A percentile compares a stretch with the other conserved stretches of the same genome.
Evolutionary conservation across 2,888 invertebrate species (phyloP).

Genomic region (Osmoderma eremita): DNA sequence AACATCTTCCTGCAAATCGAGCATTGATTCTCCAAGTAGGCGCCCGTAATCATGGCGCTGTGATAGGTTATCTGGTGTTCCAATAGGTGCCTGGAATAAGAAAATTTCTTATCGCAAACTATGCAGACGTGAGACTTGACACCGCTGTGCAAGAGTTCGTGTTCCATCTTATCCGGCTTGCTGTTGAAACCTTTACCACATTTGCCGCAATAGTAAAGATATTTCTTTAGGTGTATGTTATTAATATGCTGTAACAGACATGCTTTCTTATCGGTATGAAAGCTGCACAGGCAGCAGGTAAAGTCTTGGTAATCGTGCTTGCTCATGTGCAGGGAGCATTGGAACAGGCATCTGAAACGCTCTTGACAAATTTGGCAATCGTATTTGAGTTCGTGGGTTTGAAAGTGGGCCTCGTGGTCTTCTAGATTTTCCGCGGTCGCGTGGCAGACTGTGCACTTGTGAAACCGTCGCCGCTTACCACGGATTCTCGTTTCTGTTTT

Average conservation of each 20-base stretch:
- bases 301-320: slow-evolving; percentile 50
- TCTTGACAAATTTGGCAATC: slow-evolving; percentile 45
- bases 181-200: slow-evolving; percentile 66
- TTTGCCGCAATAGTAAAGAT: slow-evolving; percentile 62
- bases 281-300: slow-evolving; percentile 39
- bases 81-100: slow-evolving; percentile 53
- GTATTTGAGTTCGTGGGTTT: slow-evolving; percentile 46
- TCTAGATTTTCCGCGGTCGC: slow-evolving; percentile 43
- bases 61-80: slow-evolving; percentile 55
- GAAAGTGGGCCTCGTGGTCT: slow-evolving; percentile 46
- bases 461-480: slow-evolving; percentile 8
- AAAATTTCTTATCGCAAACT: slow-evolving; percentile 63
- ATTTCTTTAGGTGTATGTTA: slow-evolving; percentile 66
- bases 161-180: slow-evolving; percentile 62
- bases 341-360: slow-evolving; percentile 57
- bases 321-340: slow-evolving; percentile 57
- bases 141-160: slow-evolving; percentile 61
- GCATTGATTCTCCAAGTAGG: slow-evolving; percentile 61
- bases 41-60: slow-evolving; percentile 59
- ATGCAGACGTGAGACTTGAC: slow-evolving; percentile 62
- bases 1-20: slow-evolving; percentile 55
- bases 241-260: slow-evolving; percentile 64
- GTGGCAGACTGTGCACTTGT: slow-evolving; percentile 51
- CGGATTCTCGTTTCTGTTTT: slow-evolving; percentile 6
- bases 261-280: slow-evolving; percentile 19